Evolutionary conservation across 2,797 vertebrate genomes (phyloP), one percentile per base, ranked within the genome.

Genomic region (Onychomys leucogaster): DNA sequence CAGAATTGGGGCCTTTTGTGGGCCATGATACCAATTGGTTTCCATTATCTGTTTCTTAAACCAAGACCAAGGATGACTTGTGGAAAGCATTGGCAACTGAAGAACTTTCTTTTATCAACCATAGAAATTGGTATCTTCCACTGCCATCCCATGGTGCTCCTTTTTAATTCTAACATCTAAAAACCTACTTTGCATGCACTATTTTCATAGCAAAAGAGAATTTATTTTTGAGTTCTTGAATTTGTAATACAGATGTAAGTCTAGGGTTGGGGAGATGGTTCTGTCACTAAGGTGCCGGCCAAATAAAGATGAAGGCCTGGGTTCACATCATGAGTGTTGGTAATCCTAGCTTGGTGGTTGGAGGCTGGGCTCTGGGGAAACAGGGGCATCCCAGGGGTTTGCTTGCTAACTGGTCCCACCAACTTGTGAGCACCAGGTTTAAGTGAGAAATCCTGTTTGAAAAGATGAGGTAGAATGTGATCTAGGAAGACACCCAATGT

Each of bases 201-300:
- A 59, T 89, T 65, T 81, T 95, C 76, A 90, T 59, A 23, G 93
- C 65, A 76, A 82, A 96, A 88, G 25, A 29, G 21, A 43, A 57
- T 32, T 23, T 2, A 32, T 3, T 84, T 86, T 57, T 25, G n/a
- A 14, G 23, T 92, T 93, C 92, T 71, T 88, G 52, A 34, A 87
- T 87, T 91, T 89, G 10, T 46, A 94, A 94, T 80, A 55, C 90
- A 91, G 83, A 37, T 37, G 4, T 25, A 82, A 46, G 19, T 61
- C 27, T 67, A 57, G n/a, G 49, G n/a, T 21, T 73, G 67, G n/a
- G 27, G n/a, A 41, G 67, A 29, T 32, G 49, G 67, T 17, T 41
- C 11, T 4, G 5, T 41, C 25, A 73, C 5, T 57, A 55, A 41
- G 7, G 67, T 57, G 25, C 4, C 9, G 0, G 46, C 16, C n/a